These are phyloP conservation scores for Callyntrura guangdongensis DNA, from an alignment of 2,888 invertebrate genomes.

Conservation along the genomic window DNA sequence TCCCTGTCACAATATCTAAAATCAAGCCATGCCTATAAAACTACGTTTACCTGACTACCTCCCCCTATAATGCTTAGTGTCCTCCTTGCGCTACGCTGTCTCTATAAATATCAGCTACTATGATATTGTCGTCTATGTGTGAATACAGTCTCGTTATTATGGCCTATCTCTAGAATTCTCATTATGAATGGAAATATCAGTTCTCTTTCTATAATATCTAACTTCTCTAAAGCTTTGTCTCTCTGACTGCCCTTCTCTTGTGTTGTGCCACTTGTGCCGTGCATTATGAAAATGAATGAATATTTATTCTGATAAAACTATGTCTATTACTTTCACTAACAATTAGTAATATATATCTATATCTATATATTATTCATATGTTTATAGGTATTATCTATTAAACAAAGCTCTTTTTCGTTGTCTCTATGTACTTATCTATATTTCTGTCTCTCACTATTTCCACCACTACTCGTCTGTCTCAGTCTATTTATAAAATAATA, in stretches of 20 bases:
- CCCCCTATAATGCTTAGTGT: neutral
- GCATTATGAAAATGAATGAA: conserved; percentile 44
- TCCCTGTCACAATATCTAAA: neutral
- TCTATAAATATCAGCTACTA: conserved; percentile 5
- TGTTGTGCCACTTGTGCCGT: conserved; percentile 58
- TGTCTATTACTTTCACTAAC: conserved; percentile 50
- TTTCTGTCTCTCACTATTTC: neutral
- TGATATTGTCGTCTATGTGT: conserved; percentile 21
- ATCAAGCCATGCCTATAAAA: neutral
- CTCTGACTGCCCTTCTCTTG: conserved; percentile 73
- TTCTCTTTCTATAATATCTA: conserved; percentile 23
- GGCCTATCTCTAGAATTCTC: conserved; percentile 14
- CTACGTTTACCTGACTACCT: too few species aligned
- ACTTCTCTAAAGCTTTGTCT: conserved; percentile 78
- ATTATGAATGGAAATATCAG: neutral
- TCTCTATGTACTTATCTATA: conserved; percentile 1
- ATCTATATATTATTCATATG: neutral
- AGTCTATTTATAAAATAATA: conserved; percentile 34
- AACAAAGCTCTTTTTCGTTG: neutral
- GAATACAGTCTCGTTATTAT: conserved; percentile 4
- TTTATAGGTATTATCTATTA: neutral
- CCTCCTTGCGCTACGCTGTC: neutral
- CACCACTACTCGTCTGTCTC: conserved; percentile 23
- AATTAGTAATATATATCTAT: conserved; percentile 41
- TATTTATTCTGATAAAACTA: conserved; percentile 21